phyloP scores from a whole-genome alignment of 2,113 vertebrate species.

The Nannospalax galili region DNA sequence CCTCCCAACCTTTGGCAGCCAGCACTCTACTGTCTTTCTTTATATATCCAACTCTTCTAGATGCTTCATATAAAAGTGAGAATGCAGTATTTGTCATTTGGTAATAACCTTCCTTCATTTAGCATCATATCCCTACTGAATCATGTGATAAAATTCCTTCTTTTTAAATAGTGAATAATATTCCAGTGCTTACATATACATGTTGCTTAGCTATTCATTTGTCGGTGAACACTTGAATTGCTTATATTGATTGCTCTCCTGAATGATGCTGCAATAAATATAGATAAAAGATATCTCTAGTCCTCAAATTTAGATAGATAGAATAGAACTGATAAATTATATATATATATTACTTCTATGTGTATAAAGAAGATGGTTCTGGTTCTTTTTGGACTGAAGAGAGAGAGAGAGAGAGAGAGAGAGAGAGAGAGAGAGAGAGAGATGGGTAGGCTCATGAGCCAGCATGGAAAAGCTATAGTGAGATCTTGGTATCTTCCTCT shows the following conservation, averaged over 20 bases:
- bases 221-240: accelerated
- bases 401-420: too few species aligned
- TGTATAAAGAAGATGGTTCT: too few species aligned
- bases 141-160: not conserved
- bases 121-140: not conserved
- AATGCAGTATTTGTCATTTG: not conserved
- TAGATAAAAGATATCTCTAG: not conserved
- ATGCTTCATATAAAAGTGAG: not conserved
- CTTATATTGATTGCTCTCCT: not conserved
- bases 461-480: not conserved
- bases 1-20: accelerated
- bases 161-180: not conserved
- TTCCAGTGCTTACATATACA: too few species aligned
- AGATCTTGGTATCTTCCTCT: not conserved
- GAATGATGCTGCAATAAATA: not conserved
- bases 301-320: not conserved
- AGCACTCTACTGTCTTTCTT: not conserved
- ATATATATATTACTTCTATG: too few species aligned
- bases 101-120: not conserved
- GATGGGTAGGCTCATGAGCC: too few species aligned
- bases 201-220: not conserved
- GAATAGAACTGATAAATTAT: too few species aligned
- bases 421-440: too few species aligned
- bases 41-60: not conserved
- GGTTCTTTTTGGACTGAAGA: too few species aligned